Evolutionary conservation across 2,888 invertebrate genomes (phyloP), one percentile per base, ranked within the genome.

Genomic region (Euphydryas editha): DNA sequence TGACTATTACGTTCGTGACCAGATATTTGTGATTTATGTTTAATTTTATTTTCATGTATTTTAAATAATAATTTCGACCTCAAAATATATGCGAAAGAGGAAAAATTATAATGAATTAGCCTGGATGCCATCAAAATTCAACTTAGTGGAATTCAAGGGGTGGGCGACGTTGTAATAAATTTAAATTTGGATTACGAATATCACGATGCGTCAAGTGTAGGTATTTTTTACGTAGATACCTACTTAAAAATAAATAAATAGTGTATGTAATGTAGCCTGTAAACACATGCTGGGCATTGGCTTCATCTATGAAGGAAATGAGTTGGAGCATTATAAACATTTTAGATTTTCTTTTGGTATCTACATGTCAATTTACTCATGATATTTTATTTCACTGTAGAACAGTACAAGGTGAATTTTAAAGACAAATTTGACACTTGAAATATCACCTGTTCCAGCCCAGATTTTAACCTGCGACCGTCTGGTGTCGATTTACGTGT

Each of bases 111-210:
- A 72, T 77, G 85, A 84, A 84, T 84, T 84, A 87, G 85, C 83
- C 82, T 82, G 80, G 87, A 90, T 89, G 87, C 85, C 84, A 87
- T 90, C 85, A 84, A 76, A 88, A 90, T 88, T 86, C 86, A 86
- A 86, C 87, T 88, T 83, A 83, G 83, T 85, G 88, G 86, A 90
- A 90, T 88, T 90, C 88, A 90, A 88, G 84, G 84, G 84, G 79
- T 80, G 83, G 49, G 79, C 84, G 83, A 81, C 82, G 84, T 82
- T 80, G 81, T 87, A 87, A 88, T 88, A 85, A 87, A 88, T 88
- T 90, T 86, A 85, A 86, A 87, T 89, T 89, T 86, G 81, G 82
- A 83, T 81, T 82, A 81, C 79, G 83, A 79, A 83, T 70, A 67
- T 59, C 59, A 62, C 62, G 65, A 47, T 66, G 61, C 63, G 59